A percentile compares a stretch with the other conserved stretches of the same genome.
phyloP scores from a whole-genome alignment of 2,888 invertebrate genomes.

The Macaria liturata region DNA sequence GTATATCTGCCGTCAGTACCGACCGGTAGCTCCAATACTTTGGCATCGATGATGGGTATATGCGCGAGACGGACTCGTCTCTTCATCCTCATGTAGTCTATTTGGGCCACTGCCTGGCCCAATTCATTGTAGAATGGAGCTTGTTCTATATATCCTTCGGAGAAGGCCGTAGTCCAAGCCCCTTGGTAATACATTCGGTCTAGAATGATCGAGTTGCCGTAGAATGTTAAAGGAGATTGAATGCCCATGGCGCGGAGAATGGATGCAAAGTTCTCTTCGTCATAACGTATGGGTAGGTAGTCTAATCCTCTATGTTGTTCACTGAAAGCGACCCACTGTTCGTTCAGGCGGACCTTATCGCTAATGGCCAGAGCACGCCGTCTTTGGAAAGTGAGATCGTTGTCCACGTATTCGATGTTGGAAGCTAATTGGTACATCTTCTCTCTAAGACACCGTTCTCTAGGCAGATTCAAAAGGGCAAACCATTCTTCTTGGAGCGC shows the following conservation, averaged over 20 bases:
- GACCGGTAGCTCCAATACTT: constrained; percentile 46
- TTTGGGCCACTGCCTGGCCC: constrained; percentile 36
- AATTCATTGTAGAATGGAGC: constrained; percentile 45
- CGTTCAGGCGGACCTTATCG: constrained; percentile 26
- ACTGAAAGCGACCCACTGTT: constrained; percentile 29
- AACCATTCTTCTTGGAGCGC: constrained; percentile 32
- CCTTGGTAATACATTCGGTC: constrained; percentile 42
- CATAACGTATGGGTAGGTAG: constrained; percentile 24
- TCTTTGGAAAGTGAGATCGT: constrained; percentile 35
- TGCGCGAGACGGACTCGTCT: constrained; percentile 38
- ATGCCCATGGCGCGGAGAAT: constrained; percentile 23
- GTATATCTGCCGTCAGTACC: constrained; percentile 42
- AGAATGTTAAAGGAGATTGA: constrained; percentile 15
- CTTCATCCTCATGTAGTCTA: constrained; percentile 43
- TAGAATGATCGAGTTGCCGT: constrained; percentile 39
- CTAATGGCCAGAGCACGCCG: constrained; percentile 36
- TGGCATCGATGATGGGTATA: constrained; percentile 39
- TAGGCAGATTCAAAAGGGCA: constrained; percentile 36
- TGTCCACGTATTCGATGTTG: constrained; percentile 34
- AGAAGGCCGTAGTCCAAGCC: constrained; percentile 44
- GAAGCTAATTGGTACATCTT: constrained; percentile 42
- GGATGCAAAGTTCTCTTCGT: constrained; percentile 20
- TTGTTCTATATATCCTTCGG: constrained; percentile 29
- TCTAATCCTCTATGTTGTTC: constrained; percentile 4
- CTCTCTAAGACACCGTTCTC: constrained; percentile 36